Evolutionary conservation across 2,113 vertebrate species (phyloP).

Genomic region (Tetrax tetrax): DNA sequence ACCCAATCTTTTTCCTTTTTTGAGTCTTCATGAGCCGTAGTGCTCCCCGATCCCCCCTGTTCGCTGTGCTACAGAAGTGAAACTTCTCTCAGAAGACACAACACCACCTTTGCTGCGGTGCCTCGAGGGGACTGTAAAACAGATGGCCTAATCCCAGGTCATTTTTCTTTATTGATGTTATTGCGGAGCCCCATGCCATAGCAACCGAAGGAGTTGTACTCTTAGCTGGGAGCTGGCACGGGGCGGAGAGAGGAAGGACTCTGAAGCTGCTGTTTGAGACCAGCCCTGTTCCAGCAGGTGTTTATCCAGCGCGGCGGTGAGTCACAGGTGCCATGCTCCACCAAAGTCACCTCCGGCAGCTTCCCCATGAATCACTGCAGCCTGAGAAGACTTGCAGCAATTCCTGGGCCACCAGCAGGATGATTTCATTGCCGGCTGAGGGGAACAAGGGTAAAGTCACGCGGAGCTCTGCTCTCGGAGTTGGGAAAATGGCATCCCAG

Average conservation of each 20-base stretch:
- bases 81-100: accelerated
- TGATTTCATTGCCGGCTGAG: slow-evolving; percentile 26
- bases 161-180: slow-evolving; percentile 14
- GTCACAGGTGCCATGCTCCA: slow-evolving; percentile 45
- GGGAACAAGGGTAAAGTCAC: background rate
- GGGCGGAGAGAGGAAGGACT: background rate
- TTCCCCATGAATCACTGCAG: slow-evolving; percentile 38
- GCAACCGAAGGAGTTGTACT: background rate
- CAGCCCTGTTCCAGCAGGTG: background rate
- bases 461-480: background rate
- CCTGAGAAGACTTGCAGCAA: slow-evolving; percentile 54
- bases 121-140: background rate
- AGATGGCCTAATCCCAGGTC: background rate
- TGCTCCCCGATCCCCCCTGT: accelerated
- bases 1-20: background rate
- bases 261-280: background rate
- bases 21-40: background rate
- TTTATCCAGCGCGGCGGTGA: slow-evolving; percentile 10
- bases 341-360: slow-evolving; percentile 50
- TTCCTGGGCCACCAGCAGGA: slow-evolving; percentile 45
- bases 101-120: background rate
- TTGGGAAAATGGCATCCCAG: background rate
- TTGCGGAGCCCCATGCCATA: background rate
- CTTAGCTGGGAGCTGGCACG: background rate
- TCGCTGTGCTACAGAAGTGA: background rate